Base-by-base conservation (phyloP, 2,888 invertebrate genomes). In the Tetrapedia diversipes region DNA sequence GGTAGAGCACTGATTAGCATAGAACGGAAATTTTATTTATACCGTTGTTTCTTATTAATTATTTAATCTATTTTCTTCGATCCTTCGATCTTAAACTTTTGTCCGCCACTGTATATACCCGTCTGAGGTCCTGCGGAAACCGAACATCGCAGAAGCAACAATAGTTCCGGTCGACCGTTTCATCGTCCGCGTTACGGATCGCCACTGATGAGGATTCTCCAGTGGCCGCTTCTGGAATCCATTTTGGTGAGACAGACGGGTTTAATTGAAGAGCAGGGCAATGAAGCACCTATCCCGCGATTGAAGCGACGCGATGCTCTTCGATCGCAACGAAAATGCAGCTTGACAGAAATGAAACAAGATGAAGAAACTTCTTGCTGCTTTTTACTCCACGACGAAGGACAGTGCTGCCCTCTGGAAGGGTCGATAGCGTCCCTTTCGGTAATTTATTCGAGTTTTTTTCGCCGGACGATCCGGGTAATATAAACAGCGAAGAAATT, bases 121-220 rank as follows among this genome's bases (percentile, higher is more conserved):
- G n/a, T n/a, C n/a, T n/a, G n/a, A n/a, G n/a, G 56, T 11, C 3
- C 2, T 16, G 19, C 49, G 24, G 51, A 39, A 47, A 54, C 24
- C 24, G 24, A 4, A 4, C n/a, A 51, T 49, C 61, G 57, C 71
- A 63, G 59, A 77, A 39, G 43, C 80, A 73, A 71, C 80, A 70
- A 68, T 53, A 59, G 54, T 32, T 69, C 53, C 22, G 19, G 19
- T 56, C 60, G 54, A 53, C 49, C 70, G 32, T 74, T 71, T 37
- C 57, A 49, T 72, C 7, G 57, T 56, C 39, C 45, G 10, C 22
- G 70, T 73, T 39, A 56, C 14, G 41, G 27, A 54, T 60, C 60
- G 61, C 54, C 65, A n/a, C n/a, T 67, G 53, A 57, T 43, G 65
- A 47, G 16, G 61, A 66, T n/a, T 29, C 67, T 49, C 78, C 51